A percentile compares a stretch with the other conserved stretches of the same genome.
Evolutionary conservation across 2,888 invertebrate genomes (phyloP).

Genomic region (Lepidocyrtinus sp.): DNA sequence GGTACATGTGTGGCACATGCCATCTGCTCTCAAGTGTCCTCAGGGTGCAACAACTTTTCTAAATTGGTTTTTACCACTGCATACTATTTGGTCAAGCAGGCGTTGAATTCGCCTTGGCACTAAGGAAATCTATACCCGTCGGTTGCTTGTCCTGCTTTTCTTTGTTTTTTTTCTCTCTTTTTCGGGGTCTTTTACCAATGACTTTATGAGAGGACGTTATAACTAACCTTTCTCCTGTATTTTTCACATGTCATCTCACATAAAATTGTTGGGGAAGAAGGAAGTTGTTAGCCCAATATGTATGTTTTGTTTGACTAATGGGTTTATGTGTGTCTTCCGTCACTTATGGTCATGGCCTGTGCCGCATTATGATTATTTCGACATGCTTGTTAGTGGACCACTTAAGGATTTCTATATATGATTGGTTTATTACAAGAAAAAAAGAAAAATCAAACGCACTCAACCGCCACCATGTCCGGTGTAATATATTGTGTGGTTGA

Average conservation of each 20-base stretch:
- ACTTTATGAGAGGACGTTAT: constrained; percentile 3
- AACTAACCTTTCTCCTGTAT: constrained; percentile 6
- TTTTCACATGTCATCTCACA: constrained; percentile 22
- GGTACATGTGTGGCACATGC: constrained; percentile 57
- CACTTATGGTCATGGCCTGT: constrained; percentile 16
- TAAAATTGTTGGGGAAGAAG: constrained; percentile 35
- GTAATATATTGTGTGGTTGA: constrained; percentile 10
- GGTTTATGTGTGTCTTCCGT: constrained; percentile 52
- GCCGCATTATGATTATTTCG: constrained; percentile 15
- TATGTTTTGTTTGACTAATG: constrained; percentile 58
- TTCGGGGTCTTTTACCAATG: background rate
- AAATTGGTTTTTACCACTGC: constrained; percentile 27
- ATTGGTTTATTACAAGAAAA: constrained; percentile 8
- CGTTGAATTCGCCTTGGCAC: constrained; percentile 18
- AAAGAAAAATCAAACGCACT: constrained; percentile 1
- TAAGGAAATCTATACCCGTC: constrained; percentile 5
- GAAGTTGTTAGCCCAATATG: constrained; percentile 54
- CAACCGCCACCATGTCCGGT: background rate
- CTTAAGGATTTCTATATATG: background rate
- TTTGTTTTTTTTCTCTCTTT: background rate
- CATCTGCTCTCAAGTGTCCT: constrained; percentile 64
- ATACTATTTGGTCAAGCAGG: constrained; percentile 50
- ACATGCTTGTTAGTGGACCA: constrained; percentile 15
- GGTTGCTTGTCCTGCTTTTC: constrained; percentile 33
- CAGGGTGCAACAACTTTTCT: constrained; percentile 57